Conservation (phyloP, 2,888 invertebrate species). For the Nebria brevicollis region DNA sequence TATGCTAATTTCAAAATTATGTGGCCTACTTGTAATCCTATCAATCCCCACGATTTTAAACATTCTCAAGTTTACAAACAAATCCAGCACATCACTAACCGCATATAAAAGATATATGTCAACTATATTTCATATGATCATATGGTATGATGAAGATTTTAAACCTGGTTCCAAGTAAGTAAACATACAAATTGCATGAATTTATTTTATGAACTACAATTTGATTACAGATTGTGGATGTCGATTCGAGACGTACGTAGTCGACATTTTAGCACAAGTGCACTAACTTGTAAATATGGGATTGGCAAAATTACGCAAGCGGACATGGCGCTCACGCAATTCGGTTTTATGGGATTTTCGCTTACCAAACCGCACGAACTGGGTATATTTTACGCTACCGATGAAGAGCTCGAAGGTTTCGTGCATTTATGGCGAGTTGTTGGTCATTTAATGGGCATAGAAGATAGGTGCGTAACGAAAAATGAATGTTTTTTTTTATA, state of each 20-base stretch:
- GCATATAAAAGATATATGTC: slow-evolving; percentile 83
- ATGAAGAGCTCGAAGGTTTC: slow-evolving; percentile 77
- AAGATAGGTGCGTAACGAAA: slow-evolving; percentile 74
- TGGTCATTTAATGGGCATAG: slow-evolving; percentile 83
- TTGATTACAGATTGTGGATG: slow-evolving; percentile 69
- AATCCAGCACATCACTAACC: slow-evolving; percentile 71
- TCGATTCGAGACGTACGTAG: slow-evolving; percentile 74
- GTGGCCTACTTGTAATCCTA: slow-evolving; percentile 79
- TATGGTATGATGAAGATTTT: slow-evolving; percentile 82
- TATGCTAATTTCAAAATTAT: slow-evolving; percentile 77
- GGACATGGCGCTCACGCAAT: slow-evolving; percentile 87
- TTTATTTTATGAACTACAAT: neutral
- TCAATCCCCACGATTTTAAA: slow-evolving; percentile 78
- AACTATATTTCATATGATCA: slow-evolving; percentile 78
- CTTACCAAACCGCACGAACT: slow-evolving; percentile 72
- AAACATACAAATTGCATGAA: neutral
- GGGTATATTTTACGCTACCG: slow-evolving; percentile 70
- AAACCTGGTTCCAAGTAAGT: slow-evolving; percentile 70
- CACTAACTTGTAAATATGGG: slow-evolving; percentile 63
- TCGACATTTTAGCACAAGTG: slow-evolving; percentile 73
- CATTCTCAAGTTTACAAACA: slow-evolving; percentile 76
- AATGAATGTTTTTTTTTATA: neutral
- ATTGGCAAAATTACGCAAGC: slow-evolving; percentile 76
- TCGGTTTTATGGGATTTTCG: slow-evolving; percentile 85
- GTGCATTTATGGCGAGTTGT: slow-evolving; percentile 87